A percentile compares a stretch with the other conserved stretches of the same genome.
Conservation (phyloP, 2,888 invertebrate genomes). For the Temnothorax rugatulus region DNA sequence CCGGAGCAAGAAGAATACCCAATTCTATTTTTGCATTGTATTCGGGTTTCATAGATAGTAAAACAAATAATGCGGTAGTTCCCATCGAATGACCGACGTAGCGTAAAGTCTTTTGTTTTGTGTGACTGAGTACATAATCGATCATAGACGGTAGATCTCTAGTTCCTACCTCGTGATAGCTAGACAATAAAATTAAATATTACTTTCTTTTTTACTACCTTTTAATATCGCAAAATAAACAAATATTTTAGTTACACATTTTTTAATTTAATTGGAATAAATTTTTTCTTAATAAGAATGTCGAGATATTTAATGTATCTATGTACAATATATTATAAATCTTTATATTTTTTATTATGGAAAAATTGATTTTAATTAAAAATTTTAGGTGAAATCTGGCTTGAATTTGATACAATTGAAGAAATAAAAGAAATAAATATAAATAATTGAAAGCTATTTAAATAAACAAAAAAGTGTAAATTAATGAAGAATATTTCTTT, state of each 20-base stretch:
- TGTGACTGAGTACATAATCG: slow-evolving; percentile 27
- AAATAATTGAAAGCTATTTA: not conserved
- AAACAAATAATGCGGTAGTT: not conserved
- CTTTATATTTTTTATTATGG: not conserved
- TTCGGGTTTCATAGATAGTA: slow-evolving; percentile 34
- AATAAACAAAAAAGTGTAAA: not conserved
- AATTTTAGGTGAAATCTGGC: not conserved
- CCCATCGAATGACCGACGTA: slow-evolving; percentile 46
- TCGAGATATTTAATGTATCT: not conserved
- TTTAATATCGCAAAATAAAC: not conserved
- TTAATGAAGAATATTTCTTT: not conserved
- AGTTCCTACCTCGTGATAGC: slow-evolving; percentile 29
- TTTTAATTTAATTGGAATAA: not conserved
- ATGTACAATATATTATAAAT: not conserved
- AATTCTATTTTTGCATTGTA: slow-evolving; percentile 45
- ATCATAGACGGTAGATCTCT: slow-evolving; percentile 27
- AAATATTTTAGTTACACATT: not conserved
- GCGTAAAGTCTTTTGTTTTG: not conserved
- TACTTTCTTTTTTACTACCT: not conserved
- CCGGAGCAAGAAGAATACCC: slow-evolving; percentile 23
- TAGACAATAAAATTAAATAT: slow-evolving; percentile 4
- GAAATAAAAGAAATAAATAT: not conserved
- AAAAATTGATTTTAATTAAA: not conserved
- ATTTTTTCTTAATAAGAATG: not conserved
- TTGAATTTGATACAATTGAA: not conserved